Base-by-base conservation (phyloP, 2,113 vertebrate species). In the Semnornis frantzii region DNA sequence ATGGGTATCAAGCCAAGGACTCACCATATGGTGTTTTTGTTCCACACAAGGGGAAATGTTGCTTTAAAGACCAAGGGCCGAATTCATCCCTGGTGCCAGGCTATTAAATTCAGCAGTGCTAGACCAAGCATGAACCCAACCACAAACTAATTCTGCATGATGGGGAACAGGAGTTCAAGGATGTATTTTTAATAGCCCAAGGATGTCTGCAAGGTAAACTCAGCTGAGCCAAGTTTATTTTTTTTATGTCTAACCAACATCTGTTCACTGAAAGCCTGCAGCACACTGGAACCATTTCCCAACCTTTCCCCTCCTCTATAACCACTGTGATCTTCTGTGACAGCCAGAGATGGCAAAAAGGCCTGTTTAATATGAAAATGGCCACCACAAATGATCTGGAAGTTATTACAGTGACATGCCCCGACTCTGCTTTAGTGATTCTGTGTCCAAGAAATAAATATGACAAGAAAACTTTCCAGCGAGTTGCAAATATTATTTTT, bases 11-110 rank as follows among this genome's bases (percentile, higher is more conserved):
- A 94, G 95, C 93, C 90, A 96, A 97, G 93, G 82, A 93, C 85
- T 94, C 69, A 82, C 96, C 95, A 96, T 94, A 97, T 96, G 95
- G 87, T 93, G 87, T 77, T 95, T 93, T 95, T 91, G 59, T 93
- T 94, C 85, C 78, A 82, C 90, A 90, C 94, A 80, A 89, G 86
- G 62, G 94, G 65, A 89, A 92, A 87, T n/a, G 80, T 37, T 89
- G 69, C 39, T 85, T 91, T 81, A 93, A 93, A 94, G 87, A 92
- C 72, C 62, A 75, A 93, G 79, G 79, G 31, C 58, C 8, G 3
- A 92, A 95, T 89, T 94, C 65, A 50, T 83, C 37, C 54, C 78
- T 69, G 10, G 72, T 75, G 52, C 80, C 92, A 71, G 46, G 28
- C 70, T 84, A 63, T 82, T 81, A 87, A 91, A 76, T 62, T 91